A percentile compares a stretch with the other conserved stretches of the same genome.
Conservation (phyloP, 1,140 invertebrate genomes). For the Heliconius hermathena region DNA sequence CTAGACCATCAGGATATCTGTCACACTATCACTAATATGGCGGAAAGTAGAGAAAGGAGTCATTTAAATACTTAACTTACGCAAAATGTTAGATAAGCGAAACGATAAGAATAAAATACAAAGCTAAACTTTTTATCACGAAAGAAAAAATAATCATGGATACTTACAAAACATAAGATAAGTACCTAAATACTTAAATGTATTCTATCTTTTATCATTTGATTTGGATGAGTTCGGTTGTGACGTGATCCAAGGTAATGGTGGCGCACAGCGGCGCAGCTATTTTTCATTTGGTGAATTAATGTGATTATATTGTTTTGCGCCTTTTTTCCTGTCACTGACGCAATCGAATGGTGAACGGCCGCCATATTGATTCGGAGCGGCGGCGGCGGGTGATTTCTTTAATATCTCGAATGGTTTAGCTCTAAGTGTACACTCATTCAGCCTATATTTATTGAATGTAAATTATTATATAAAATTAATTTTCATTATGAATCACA, state of each 20-base stretch:
- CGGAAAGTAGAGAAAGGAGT: neutral
- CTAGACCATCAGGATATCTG: too few relatives aligned
- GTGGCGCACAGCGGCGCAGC: neutral
- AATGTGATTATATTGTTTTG: constrained; percentile 13
- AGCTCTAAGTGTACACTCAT: neutral
- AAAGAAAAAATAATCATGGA: too few relatives aligned
- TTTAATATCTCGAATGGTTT: neutral
- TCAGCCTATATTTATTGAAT: neutral
- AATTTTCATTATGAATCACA: neutral
- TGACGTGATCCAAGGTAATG: neutral
- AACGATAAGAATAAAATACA: neutral
- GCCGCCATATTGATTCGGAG: neutral
- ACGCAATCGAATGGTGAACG: constrained; percentile 10
- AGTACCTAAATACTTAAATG: neutral
- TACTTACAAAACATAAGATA: neutral
- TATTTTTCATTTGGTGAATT: constrained; percentile 7
- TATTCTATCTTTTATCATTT: neutral
- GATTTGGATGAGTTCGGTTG: neutral
- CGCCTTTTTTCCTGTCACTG: constrained; percentile 9
- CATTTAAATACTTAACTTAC: neutral
- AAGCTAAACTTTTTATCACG: neutral
- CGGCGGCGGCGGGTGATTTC: neutral
- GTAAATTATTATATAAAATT: neutral
- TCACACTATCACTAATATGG: too few relatives aligned
- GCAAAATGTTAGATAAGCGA: neutral